phyloP scores from a whole-genome alignment of 2,888 invertebrate species.

The Leucoptera coffeella region DNA sequence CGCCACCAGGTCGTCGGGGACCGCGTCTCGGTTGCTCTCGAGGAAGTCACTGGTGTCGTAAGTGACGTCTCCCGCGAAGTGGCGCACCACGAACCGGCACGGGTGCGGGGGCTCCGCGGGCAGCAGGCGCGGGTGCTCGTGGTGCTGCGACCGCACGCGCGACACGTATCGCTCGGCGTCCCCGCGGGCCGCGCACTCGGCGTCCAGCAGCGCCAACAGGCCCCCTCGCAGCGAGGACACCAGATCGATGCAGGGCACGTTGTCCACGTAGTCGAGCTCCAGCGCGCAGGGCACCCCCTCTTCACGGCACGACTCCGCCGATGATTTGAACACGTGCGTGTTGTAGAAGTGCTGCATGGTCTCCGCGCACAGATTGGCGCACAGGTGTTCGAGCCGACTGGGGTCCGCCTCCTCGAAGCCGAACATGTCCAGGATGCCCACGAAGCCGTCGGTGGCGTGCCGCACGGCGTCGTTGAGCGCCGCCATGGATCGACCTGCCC shows the following conservation, averaged over 20 bases:
- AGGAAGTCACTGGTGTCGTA: slow-evolving; percentile 88
- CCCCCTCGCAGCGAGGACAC: slow-evolving; percentile 90
- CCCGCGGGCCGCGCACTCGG: slow-evolving; percentile 82
- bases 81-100: slow-evolving; percentile 82
- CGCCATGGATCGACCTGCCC: slow-evolving; percentile 87
- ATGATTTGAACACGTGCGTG: slow-evolving; percentile 92
- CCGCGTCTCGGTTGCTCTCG: slow-evolving; percentile 86
- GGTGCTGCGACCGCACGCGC: slow-evolving; percentile 75
- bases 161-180: slow-evolving; percentile 42
- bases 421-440: slow-evolving; percentile 94
- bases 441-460: slow-evolving; percentile 91
- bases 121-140: slow-evolving; percentile 74
- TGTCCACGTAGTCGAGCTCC: slow-evolving; percentile 91
- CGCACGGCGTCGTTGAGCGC: slow-evolving; percentile 87
- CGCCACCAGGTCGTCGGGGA: slow-evolving; percentile 86
- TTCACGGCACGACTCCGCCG: slow-evolving; percentile 88
- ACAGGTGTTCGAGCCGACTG: slow-evolving; percentile 86
- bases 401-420: slow-evolving; percentile 92
- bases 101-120: slow-evolving; percentile 75
- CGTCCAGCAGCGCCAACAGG: slow-evolving; percentile 85
- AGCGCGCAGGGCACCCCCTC: slow-evolving; percentile 87
- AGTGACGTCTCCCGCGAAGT: slow-evolving; percentile 70
- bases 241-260: slow-evolving; percentile 92
- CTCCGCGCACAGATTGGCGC: slow-evolving; percentile 93
- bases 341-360: slow-evolving; percentile 98